Base-by-base conservation (phyloP, 2,797 vertebrate genomes). In the Anomalospiza imberbis region DNA sequence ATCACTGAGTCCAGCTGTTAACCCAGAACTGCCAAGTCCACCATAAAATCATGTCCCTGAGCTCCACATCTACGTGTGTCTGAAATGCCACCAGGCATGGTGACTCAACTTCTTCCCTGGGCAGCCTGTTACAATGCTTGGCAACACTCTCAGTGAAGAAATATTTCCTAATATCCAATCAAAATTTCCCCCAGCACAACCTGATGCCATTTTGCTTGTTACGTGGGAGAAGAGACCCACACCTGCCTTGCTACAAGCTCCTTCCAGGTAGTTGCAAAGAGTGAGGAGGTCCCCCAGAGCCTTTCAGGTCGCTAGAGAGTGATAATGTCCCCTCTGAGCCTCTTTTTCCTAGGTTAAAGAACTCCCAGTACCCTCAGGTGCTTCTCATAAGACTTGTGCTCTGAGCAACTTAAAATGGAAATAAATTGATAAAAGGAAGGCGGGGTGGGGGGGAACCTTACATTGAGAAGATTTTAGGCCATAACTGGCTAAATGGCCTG, bases 361-460 rank as follows among this genome's bases (percentile, higher is more conserved):
- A 32, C 5, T 12, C 5, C 10, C 0, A 3, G 10, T 32, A 40
- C 8, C 15, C 15, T 36, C 31, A 61, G 26, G 21, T 67, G 26
- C 42, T 61, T 38, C 26, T 68, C 22, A 48, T 20, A 48, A 55
- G 26, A 32, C 22, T 42, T 68, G 18, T 61, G 16, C 16, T 54
- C 26, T 32, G 19, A 20, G 28, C 4, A 57, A 32, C 18, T 72
- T 67, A 71, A 74, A 84, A 75, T 38, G 57, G 75, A 85, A 54
- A 48, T 34, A 58, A 94, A 71, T 20, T 74, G 17, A 70, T n/a
- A 65, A 16, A 61, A 66, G 21, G 8, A 66, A 83, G 1, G 34
- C 1, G 34, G 7, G 10, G 0, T 1, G 4, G 20, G 2, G 11
- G 9, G 5, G n/a, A 40, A 11, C 6, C 17, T 67, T 40, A 60